Percentiles rank a stretch among this genome's conserved stretches.
Evolutionary conservation across 2,113 vertebrate species (phyloP).

Genomic region (Siniperca chuatsi): DNA sequence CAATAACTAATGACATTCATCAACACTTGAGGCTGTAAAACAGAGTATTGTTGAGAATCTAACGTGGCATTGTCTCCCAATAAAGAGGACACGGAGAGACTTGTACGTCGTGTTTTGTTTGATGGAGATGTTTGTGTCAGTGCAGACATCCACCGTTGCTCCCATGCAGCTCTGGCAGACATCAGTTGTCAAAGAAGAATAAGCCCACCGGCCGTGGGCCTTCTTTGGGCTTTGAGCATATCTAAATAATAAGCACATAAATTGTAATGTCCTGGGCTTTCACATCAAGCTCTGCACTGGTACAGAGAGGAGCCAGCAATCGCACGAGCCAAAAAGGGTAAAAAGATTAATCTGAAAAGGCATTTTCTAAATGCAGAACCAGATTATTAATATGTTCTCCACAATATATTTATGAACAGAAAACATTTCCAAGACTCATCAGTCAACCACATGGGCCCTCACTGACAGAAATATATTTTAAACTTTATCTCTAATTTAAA

Average conservation of each 20-base stretch:
- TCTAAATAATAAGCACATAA: slow-evolving; percentile 39
- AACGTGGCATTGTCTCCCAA: slow-evolving; percentile 30
- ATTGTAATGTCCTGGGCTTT: slow-evolving; percentile 32
- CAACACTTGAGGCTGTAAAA: slow-evolving; percentile 1
- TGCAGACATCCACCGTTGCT: slow-evolving; percentile 4
- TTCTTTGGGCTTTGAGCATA: slow-evolving; percentile 41
- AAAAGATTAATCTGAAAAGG: not conserved
- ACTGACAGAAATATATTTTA: not conserved
- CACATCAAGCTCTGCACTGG: not conserved
- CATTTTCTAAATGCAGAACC: slow-evolving; percentile 2
- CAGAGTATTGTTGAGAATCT: slow-evolving; percentile 2
- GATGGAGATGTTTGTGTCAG: slow-evolving; percentile 42
- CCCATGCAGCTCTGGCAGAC: slow-evolving; percentile 47
- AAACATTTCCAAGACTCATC: not conserved
- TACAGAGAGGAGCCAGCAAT: slow-evolving; percentile 6
- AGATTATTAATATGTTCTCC: slow-evolving; percentile 4
- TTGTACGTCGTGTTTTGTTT: slow-evolving; percentile 4
- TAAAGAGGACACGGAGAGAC: slow-evolving; percentile 56
- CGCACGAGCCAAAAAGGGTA: not conserved
- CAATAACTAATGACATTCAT: not conserved
- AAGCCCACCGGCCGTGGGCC: slow-evolving; percentile 21
- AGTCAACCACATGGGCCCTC: not conserved
- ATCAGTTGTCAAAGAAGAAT: slow-evolving; percentile 48
- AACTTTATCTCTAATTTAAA: not conserved
- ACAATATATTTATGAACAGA: not conserved